Conservation (phyloP, 53 echinoderm and acorn worm species). For the Henricia sp. region DNA sequence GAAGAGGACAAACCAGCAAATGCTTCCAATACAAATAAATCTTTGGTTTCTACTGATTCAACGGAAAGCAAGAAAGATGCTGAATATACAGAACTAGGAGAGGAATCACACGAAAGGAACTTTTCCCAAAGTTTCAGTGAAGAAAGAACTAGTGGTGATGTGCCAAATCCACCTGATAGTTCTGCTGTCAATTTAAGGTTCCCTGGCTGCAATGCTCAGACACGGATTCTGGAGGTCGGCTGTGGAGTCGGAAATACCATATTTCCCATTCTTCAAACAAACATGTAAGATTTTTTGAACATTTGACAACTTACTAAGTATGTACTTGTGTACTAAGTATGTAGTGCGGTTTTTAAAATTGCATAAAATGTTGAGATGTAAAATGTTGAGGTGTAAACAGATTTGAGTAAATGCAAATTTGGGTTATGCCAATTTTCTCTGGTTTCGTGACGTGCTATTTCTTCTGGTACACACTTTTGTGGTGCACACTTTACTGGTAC, state of each 20-base stretch:
- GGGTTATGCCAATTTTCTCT: not conserved
- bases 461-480: no score
- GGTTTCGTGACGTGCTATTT: not conserved
- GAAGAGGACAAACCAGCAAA: not conserved
- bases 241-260: constrained; percentile 98
- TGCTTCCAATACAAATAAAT: not conserved
- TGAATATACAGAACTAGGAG: not conserved
- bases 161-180: not conserved
- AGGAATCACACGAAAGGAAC: no score
- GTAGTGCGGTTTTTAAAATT: no score
- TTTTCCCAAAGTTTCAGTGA: no score
- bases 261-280: constrained; percentile 94
- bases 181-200: constrained; percentile 12
- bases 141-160: not conserved
- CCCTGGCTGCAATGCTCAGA: constrained; percentile 63
- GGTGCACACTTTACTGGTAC: no score
- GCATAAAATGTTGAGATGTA: no score
- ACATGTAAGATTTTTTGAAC: constrained; percentile 87
- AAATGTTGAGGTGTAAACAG: no score
- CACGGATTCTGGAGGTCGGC: constrained; percentile 91
- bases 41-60: not conserved
- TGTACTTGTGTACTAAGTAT: no score
- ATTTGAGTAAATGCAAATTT: no score
- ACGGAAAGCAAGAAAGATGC: not conserved
- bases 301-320: no score